These are phyloP conservation scores for Ranitomeya imitator DNA, from an alignment of 2,113 vertebrate species.

Conservation along the genomic window DNA sequence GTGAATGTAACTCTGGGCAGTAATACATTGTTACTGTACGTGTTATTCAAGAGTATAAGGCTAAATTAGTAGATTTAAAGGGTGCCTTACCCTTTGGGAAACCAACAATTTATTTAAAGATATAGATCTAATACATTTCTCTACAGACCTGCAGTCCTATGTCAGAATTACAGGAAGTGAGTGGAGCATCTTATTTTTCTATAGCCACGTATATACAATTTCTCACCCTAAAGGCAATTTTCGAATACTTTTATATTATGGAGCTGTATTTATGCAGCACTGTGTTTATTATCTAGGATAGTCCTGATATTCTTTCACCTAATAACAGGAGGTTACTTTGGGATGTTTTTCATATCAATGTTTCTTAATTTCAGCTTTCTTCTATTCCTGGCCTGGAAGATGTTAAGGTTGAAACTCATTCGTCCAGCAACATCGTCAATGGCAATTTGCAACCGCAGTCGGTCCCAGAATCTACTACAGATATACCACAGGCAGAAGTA, in stretches of 20 bases:
- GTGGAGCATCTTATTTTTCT: neutral
- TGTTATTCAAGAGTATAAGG: too few relatives aligned
- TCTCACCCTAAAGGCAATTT: too few relatives aligned
- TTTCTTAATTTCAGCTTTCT: conserved; percentile 79
- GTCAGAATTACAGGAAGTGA: neutral
- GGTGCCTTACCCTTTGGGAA: too few relatives aligned
- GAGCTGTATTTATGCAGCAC: neutral
- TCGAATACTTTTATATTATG: too few relatives aligned
- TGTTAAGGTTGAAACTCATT: conserved; percentile 79
- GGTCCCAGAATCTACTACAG: conserved; percentile 61
- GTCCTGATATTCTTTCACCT: neutral
- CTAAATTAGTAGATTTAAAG: too few relatives aligned
- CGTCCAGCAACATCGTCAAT: conserved; percentile 70
- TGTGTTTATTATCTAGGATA: neutral
- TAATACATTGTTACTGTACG: too few relatives aligned
- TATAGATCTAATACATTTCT: too few relatives aligned
- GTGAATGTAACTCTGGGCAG: too few relatives aligned
- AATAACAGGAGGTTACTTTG: neutral
- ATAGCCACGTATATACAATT: too few relatives aligned
- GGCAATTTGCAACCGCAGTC: conserved; percentile 68
- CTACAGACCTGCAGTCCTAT: too few relatives aligned
- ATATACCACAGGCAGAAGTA: conserved; percentile 68
- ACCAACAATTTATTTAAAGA: too few relatives aligned
- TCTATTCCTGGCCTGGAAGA: conserved; percentile 96
- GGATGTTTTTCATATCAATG: neutral